Conservation (phyloP, 2,888 invertebrate genomes). For the Hylaea fasciaria region DNA sequence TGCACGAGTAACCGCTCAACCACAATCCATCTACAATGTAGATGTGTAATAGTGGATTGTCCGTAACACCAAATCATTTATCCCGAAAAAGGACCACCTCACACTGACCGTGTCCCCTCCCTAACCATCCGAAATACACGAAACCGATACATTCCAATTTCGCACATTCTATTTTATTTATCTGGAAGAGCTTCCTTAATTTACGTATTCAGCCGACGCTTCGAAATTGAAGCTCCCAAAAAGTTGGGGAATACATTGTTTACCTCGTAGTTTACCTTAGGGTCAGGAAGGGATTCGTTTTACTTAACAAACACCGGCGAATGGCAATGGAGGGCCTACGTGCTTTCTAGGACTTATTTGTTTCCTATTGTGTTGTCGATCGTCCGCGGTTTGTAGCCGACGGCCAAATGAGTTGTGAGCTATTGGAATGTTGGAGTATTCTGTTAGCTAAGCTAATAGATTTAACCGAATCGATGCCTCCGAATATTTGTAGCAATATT, state of each 20-base stretch:
- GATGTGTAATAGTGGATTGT: no score
- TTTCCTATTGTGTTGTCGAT: slow-evolving; percentile 27
- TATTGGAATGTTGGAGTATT: neutral
- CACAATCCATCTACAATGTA: no score
- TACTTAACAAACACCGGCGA: slow-evolving; percentile 51
- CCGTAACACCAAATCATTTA: no score
- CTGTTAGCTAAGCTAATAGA: neutral
- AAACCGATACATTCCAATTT: slow-evolving; percentile 46
- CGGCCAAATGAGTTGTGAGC: neutral
- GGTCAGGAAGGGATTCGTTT: slow-evolving; percentile 57
- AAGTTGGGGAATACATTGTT: slow-evolving; percentile 43
- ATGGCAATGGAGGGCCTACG: slow-evolving; percentile 36
- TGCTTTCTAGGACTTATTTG: slow-evolving; percentile 39
- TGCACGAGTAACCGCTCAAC: no score
- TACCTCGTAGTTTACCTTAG: slow-evolving; percentile 47
- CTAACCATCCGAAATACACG: slow-evolving; percentile 35
- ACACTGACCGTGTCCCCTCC: slow-evolving; percentile 12
- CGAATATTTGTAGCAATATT: no score
- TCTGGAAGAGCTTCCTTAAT: slow-evolving; percentile 39
- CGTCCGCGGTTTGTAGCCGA: slow-evolving; percentile 13
- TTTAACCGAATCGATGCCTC: no score
- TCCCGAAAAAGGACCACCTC: neutral
- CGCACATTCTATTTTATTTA: slow-evolving; percentile 45
- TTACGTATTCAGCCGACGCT: slow-evolving; percentile 45
- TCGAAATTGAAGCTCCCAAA: slow-evolving; percentile 38